Evolutionary conservation across 2,113 vertebrate species (phyloP), one percentile per base, ranked within the genome.

Genomic region (Mustelus asterias): DNA sequence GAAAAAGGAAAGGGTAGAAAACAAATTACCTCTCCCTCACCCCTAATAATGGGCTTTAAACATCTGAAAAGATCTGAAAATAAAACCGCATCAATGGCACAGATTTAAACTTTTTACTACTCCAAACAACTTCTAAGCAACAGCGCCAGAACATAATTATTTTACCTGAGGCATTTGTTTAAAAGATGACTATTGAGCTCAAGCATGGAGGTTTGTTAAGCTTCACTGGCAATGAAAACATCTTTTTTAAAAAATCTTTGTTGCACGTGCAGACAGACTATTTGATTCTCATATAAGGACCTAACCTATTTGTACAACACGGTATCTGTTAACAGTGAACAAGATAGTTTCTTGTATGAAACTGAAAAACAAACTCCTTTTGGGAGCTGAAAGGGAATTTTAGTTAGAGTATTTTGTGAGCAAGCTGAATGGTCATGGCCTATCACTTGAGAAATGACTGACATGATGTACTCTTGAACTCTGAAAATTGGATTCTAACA

Each of bases 181-280:
- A 97, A 97, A 97, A 97, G 96, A 96, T 98, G 97, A 98, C 97
- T 97, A 97, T 97, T 24, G 96, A 97, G 97, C 96, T 0, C 1
- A 95, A 96, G 95, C 96, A 97, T 96, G 96, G 97, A 96, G 60
- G 90, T 58, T 4, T 94, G 96, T 96, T 96, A 67, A 94, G 7
- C 20, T 96, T 88, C 95, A 96, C 95, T 96, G 97, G 97, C 97
- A 97, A 96, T 96, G 96, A 96, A 97, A 97, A 97, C 96, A 96
- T 96, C 97, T 97, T 96, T 80, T 29, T 18, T 33, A 65, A 96
- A 96, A 95, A 96, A 96, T 96, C 97, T 97, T 96, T 97, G 96
- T 95, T 96, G 96, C 96, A 89, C 95, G 94, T 95, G 94, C 94
- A 95, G 94, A 95, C 22, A 72, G 94, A 54, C 65, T 22, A 18